Evolutionary conservation across 2,888 invertebrate species (phyloP).

Genomic region (Entomobrya proxima): DNA sequence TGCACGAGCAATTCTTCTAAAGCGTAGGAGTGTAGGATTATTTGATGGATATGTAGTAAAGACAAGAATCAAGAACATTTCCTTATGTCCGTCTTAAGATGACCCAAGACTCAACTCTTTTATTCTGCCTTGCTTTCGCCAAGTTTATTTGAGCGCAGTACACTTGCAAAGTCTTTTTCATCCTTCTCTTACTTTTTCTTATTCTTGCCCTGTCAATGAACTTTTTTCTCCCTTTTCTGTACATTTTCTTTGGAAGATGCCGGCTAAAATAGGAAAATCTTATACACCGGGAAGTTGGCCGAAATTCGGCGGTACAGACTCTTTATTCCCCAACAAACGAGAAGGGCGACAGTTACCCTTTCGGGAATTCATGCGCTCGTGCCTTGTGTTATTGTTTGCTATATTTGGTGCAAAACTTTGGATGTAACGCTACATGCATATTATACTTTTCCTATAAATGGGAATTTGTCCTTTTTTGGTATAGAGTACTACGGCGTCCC

Average conservation of each 20-base stretch:
- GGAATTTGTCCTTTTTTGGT: no score
- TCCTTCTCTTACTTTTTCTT: conserved; percentile 9
- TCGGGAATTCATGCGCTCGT: no score
- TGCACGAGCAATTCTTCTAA: conserved; percentile 41
- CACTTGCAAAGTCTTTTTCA: not conserved
- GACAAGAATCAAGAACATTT: not conserved
- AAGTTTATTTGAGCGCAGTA: not conserved
- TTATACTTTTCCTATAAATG: no score
- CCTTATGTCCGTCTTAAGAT: conserved; percentile 14
- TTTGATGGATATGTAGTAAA: not conserved
- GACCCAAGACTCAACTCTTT: conserved; percentile 19
- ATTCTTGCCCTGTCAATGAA: conserved; percentile 42
- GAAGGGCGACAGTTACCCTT: no score
- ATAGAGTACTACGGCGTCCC: no score
- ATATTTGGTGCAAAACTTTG: no score
- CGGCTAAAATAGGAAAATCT: not conserved
- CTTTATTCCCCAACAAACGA: no score
- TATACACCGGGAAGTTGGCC: not conserved
- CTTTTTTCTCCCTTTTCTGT: conserved; percentile 44
- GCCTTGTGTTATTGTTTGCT: no score
- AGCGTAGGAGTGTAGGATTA: not conserved
- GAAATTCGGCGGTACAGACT: no score
- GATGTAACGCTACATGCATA: no score
- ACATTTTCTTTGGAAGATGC: not conserved
- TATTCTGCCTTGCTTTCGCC: not conserved